These are phyloP conservation scores for Boleophthalmus pectinirostris DNA, from an alignment of 2,113 vertebrate species.

Conservation along the genomic window DNA sequence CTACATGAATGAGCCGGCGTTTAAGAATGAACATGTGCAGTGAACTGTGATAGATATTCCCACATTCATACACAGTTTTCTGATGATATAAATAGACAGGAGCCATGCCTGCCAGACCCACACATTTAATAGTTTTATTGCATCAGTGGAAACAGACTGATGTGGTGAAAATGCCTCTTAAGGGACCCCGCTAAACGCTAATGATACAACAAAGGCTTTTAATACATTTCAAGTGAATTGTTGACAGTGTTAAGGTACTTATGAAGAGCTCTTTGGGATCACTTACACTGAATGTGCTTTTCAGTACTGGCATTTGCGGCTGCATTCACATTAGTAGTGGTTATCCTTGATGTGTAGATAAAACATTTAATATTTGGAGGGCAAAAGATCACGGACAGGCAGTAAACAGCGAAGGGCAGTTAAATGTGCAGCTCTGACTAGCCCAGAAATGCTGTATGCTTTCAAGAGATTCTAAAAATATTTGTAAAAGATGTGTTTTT, in stretches of 20 bases:
- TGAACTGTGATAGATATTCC: background rate
- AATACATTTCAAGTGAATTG: slow-evolving; percentile 39
- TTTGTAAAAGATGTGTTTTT: background rate
- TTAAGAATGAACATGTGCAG: slow-evolving; percentile 1
- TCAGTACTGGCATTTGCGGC: background rate
- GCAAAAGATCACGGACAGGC: background rate
- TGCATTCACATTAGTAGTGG: background rate
- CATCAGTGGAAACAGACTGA: slow-evolving; percentile 11
- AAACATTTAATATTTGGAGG: background rate
- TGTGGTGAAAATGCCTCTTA: slow-evolving; percentile 13
- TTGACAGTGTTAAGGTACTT: slow-evolving; percentile 16
- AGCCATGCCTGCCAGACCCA: background rate
- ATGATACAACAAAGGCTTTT: slow-evolving; percentile 31
- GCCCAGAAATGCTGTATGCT: no score
- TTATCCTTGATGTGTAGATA: background rate
- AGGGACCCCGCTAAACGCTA: slow-evolving; percentile 25
- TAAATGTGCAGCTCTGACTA: background rate
- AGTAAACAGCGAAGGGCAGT: background rate
- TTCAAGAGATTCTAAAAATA: background rate
- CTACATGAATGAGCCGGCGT: background rate
- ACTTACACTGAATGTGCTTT: background rate
- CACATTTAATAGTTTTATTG: slow-evolving; percentile 3
- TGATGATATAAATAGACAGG: background rate
- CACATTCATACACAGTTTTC: slow-evolving; percentile 3
- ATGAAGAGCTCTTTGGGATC: background rate